Evolutionary conservation across 2,888 invertebrate species (phyloP), one percentile per base, ranked within the genome.

Genomic region (Dioctria linearis): DNA sequence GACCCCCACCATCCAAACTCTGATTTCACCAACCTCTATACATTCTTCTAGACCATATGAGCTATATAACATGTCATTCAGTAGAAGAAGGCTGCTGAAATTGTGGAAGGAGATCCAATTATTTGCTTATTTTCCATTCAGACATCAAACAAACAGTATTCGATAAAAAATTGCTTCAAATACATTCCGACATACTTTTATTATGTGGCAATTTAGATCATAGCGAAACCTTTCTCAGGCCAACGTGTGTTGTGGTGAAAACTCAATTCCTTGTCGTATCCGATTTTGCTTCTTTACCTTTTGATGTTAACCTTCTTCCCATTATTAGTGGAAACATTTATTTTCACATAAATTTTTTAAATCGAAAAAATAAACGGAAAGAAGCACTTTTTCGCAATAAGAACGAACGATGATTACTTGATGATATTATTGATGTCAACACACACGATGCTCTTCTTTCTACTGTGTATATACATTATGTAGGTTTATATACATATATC

Each of bases 101-200:
- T 75, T 13, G n/a, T 39, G 61, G 61, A 75, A 59, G 42, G 61
- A 43, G 61, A 75, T 43, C 75, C 75, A 75, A 75, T 75, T 75
- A 75, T 75, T 75, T 75, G 75, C 59, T 75, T 75, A 75, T 75
- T 75, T 75, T 43, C 61, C 59, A 75, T 75, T 75, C 75, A 75
- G 61, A 75, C 61, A 75, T 75, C 75, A 75, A 75, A 75, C 75
- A 75, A 75, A 42, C 61, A 25, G 43, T 42, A 59, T n/a, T 43
- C 59, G 75, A 42, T 75, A 61, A 75, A 75, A 75, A 75, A 57
- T 42, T 75, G 42, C 37, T 42, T 43, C 42, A 57, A 75, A 54
- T 40, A 40, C 42, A 59, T 49, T 43, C 25, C 25, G 25, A 25
- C 25, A 3, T 49, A 39, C 39, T 59, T 57, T 75, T 75, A 75